Evolutionary conservation across 2,797 vertebrate species (phyloP), one percentile per base, ranked within the genome.

Genomic region (Hippopotamyrus pictus): DNA sequence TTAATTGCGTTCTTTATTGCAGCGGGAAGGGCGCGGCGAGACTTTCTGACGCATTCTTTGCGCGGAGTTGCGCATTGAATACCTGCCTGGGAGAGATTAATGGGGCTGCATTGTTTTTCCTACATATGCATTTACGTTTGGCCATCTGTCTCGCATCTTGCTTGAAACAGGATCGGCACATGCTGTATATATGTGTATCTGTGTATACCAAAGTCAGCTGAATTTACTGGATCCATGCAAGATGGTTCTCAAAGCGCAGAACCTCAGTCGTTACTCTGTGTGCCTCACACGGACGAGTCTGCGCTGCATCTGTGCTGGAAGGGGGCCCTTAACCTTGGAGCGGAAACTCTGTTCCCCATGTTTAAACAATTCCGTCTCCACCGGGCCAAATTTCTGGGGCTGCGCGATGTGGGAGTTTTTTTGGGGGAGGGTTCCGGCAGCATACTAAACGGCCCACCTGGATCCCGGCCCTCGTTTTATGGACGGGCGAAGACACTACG

Each of bases 281-380:
- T 25, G 44, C 87, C 88, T 53, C 33, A 50, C 85, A 51, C 25
- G 88, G 57, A 14, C 22, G 46, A 90, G 90, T 89, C 79, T 92
- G 90, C 89, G 79, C 44, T 33, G 87, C 91, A 92, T 89, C 91
- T 91, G 90, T 88, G 84, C 48, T 85, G 76, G 87, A 90, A 69
- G 25, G 62, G 76, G 89, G 79, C 90, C 84, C 87, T 89, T 76
- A 88, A 48, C n/a, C 62, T 57, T 87, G 51, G 62, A 51, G 51
- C 69, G 76, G 51, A 84, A 51, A 82, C 48, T 37, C 29, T 41
- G 84, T 87, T 65, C 46, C 51, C 59, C 88, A 88, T 88, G 86
- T 89, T 90, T 90, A 57, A 84, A 50, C 65, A 46, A 85, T 90
- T 88, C 88, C 9, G 51, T 88, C 87, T 73, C 87, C 54, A 48